Evolutionary conservation across 2,888 invertebrate species (phyloP).

Genomic region (Cataglyphis rosenhaueri): DNA sequence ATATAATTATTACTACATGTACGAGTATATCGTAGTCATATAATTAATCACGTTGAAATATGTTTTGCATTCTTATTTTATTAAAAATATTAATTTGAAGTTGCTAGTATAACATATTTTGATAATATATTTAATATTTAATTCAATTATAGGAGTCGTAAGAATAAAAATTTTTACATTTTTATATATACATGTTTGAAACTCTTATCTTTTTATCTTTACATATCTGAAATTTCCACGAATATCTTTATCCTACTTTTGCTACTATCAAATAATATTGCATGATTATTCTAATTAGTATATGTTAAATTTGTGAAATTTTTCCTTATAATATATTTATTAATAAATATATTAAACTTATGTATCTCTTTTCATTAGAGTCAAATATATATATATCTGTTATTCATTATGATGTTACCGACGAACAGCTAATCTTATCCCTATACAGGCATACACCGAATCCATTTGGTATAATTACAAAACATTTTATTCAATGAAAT

Average conservation of each 20-base stretch:
- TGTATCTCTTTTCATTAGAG: background rate
- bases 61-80: background rate
- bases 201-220: background rate
- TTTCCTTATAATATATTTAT: too few species aligned
- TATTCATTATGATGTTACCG: background rate
- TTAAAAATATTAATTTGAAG: background rate
- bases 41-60: background rate
- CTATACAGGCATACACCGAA: background rate
- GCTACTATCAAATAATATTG: background rate
- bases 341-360: too few species aligned
- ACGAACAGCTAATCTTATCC: background rate
- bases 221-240: background rate
- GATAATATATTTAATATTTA: background rate
- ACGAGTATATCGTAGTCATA: background rate
- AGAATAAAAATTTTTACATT: background rate
- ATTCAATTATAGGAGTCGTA: background rate
- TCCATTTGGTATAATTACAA: background rate
- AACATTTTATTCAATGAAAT: background rate
- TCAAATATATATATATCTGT: background rate
- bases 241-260: background rate
- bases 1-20: background rate
- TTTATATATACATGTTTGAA: background rate
- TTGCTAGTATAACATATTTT: background rate
- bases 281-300: background rate
- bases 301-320: background rate